A percentile compares a stretch with the other conserved stretches of the same genome.
Evolutionary conservation across 2,888 invertebrate species (phyloP).

Genomic region (Netelia virgata): DNA sequence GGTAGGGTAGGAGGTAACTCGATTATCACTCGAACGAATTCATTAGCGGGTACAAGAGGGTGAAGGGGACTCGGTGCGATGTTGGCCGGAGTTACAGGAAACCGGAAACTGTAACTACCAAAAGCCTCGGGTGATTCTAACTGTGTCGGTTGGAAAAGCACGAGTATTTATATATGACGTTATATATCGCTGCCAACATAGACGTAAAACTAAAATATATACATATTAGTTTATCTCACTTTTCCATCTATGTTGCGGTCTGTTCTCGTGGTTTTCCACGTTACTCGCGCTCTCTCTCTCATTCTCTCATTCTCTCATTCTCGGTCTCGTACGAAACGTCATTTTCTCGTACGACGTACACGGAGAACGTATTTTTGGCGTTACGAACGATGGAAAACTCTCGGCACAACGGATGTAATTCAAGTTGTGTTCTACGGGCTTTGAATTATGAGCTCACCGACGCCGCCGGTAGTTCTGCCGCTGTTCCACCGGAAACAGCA

Average conservation of each 20-base stretch:
- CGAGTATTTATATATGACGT: constrained; percentile 1
- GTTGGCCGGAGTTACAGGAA: constrained; percentile 61
- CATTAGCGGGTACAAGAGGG: constrained; percentile 53
- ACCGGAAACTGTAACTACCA: constrained; percentile 57
- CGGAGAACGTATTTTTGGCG: constrained; percentile 37
- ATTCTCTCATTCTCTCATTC: not conserved
- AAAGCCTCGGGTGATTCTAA: constrained; percentile 31
- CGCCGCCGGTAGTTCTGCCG: constrained; percentile 34
- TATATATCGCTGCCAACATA: not conserved
- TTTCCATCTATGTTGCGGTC: constrained; percentile 35
- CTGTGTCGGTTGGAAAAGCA: constrained; percentile 40
- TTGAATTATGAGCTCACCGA: constrained; percentile 54
- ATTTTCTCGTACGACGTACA: constrained; percentile 19
- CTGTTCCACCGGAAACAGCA: constrained; percentile 57
- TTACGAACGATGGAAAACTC: constrained; percentile 69
- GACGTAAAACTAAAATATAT: not conserved
- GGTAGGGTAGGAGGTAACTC: constrained; percentile 40
- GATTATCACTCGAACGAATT: constrained; percentile 67
- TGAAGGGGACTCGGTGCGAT: constrained; percentile 16
- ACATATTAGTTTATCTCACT: constrained; percentile 4
- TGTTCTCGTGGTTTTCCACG: not conserved
- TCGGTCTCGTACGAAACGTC: constrained; percentile 13
- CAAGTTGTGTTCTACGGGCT: constrained; percentile 59
- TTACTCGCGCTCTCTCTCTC: not conserved
- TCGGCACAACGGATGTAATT: constrained; percentile 70